Evolutionary conservation across 2,797 vertebrate genomes (phyloP).

Genomic region (Antennarius maculatus): DNA sequence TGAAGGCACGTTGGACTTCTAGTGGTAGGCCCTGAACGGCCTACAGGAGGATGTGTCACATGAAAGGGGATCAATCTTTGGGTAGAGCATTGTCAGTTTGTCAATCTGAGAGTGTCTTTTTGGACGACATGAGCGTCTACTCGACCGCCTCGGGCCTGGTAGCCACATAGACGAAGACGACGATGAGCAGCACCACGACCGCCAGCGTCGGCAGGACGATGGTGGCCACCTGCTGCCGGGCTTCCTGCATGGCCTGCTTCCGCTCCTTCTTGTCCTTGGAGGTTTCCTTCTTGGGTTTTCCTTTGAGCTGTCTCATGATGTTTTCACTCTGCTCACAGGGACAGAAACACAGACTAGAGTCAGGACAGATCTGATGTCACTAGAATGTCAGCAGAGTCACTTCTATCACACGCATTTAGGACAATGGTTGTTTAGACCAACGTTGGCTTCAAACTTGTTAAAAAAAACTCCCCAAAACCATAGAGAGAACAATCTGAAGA

Average conservation of each 20-base stretch:
- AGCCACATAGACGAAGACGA: constrained; percentile 94
- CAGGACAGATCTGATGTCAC: neutral
- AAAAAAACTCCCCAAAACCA: too few species aligned
- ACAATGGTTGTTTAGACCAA: too few species aligned
- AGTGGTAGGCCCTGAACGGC: constrained; percentile 1
- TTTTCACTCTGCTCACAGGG: constrained; percentile 14
- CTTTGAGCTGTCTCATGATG: constrained; percentile 96
- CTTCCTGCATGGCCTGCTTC: constrained; percentile 97
- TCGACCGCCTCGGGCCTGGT: constrained; percentile 89
- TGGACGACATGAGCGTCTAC: constrained; percentile 61
- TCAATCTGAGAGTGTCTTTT: constrained; percentile 13
- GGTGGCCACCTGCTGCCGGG: constrained; percentile 92
- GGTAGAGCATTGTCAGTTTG: constrained; percentile 33
- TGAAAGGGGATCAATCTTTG: constrained; percentile 40
- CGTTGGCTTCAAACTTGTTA: too few species aligned
- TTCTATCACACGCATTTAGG: too few species aligned
- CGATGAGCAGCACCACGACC: constrained; percentile 89
- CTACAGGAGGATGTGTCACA: constrained; percentile 15
- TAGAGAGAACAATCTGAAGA: too few species aligned
- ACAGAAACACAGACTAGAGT: neutral
- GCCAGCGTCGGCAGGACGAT: constrained; percentile 92
- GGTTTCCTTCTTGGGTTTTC: constrained; percentile 96
- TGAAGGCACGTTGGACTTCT: constrained; percentile 79
- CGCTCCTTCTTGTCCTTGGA: constrained; percentile 97
- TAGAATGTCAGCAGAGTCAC: too few species aligned